Evolutionary conservation across 2,888 invertebrate genomes (phyloP), one percentile per base, ranked within the genome.

Genomic region (Chorisops tibialis): DNA sequence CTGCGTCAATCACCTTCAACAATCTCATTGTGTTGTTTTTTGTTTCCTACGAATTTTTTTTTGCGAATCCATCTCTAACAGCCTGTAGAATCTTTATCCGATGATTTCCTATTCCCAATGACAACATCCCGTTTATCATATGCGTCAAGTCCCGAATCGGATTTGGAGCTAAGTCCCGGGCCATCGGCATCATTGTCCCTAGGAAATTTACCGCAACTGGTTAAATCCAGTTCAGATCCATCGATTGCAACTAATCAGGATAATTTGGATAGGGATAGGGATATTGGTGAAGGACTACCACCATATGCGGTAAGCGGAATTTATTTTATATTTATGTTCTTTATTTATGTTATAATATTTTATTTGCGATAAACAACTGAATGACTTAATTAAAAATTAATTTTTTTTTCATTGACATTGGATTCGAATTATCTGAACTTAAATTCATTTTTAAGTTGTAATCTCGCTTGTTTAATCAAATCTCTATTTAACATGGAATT

Each of bases 41-140:
- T 48, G 19, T n/a, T 22, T 22, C 11, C 3, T 22, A 11, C 4
- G 3, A 21, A 39, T 16, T 5, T 18, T 45, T 43, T 43, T 35
- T 43, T 30, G 16, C 60, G 49, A 51, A 49, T 52, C 49, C 16
- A 48, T 38, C 39, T 48, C 61, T 62, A 18, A 77, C 84, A 96
- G 95, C 94, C 96, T 77, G 93, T 94, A 78, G 95, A 96, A 81
- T 92, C 93, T 78, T 85, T 96, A 78, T 94, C 95, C 73, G 97
- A 98, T 81, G 96, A 98, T 85, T 96, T 96, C 87, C 88, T 97
- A 76, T 97, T 97, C 85, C 96, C 96, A 76, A 96, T 96, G 96
- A 93, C 93, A 70, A 91, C 92, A 75, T 87, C 93, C 78, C 89
- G 95, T 76, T 83, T 96, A 70, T 96, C 96, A 75, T 96, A 95